A percentile compares a stretch with the other conserved stretches of the same genome.
These are phyloP conservation scores for Bos indicus DNA, from an alignment of 2,113 vertebrate genomes.

Conservation along the genomic window DNA sequence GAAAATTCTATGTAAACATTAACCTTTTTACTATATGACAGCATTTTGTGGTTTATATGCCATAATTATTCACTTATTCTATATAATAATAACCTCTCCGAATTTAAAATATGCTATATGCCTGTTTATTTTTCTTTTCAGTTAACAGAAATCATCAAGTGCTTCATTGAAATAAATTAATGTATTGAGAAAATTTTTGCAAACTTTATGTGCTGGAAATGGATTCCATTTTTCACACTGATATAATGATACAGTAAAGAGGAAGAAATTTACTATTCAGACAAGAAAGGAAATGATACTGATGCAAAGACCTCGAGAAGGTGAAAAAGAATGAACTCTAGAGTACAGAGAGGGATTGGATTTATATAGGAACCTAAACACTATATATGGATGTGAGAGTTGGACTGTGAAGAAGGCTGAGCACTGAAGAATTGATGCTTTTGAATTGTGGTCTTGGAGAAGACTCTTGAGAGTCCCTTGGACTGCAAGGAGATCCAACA, in stretches of 20 bases:
- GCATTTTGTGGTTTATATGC: neutral
- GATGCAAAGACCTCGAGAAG: neutral
- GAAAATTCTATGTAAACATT: neutral
- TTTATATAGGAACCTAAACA: neutral
- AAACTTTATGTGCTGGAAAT: neutral
- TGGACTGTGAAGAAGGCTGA: no score
- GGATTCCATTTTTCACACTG: neutral
- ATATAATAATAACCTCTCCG: neutral
- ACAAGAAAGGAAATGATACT: neutral
- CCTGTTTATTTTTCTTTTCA: neutral
- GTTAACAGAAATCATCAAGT: neutral
- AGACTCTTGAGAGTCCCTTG: no score
- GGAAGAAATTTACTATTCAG: neutral
- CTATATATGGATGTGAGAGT: no score
- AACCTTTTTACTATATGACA: neutral
- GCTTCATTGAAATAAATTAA: neutral
- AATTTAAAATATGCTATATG: neutral
- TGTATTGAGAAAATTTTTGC: neutral
- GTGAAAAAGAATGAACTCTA: neutral
- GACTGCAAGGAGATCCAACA: no score
- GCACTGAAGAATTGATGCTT: rapidly evolving
- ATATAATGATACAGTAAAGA: neutral
- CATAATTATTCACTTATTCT: neutral
- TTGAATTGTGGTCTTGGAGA: no score
- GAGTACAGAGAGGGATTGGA: rapidly evolving